A percentile compares a stretch with the other conserved stretches of the same genome.
Evolutionary conservation across 2,888 invertebrate species (phyloP).

Genomic region (Mycogona germanica): DNA sequence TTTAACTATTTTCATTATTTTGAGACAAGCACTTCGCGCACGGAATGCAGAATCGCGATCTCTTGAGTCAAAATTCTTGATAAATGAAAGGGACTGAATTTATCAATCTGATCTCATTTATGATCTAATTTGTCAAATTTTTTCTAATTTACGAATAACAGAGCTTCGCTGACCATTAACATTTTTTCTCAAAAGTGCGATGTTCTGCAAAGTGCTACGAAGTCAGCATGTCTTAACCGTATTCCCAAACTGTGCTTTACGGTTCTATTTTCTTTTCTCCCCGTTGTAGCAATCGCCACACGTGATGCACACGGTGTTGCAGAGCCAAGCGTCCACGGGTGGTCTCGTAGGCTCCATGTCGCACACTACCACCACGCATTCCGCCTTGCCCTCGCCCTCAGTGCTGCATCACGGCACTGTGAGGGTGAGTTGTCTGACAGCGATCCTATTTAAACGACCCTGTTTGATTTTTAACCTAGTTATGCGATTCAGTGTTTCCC

Average conservation of each 20-base stretch:
- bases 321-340: slow-evolving; percentile 4
- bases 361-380: slow-evolving; percentile 2
- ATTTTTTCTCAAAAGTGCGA: too few relatives aligned
- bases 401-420: slow-evolving; percentile 8
- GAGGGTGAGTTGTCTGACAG: slow-evolving; percentile 2
- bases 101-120: too few relatives aligned
- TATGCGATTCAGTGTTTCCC: background rate
- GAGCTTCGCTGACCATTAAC: too few relatives aligned
- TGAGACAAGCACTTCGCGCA: too few relatives aligned
- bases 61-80: too few relatives aligned
- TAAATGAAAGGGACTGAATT: too few relatives aligned
- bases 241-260: too few relatives aligned
- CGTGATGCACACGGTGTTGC: slow-evolving; percentile 16
- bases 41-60: too few relatives aligned
- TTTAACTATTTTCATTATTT: slow-evolving; percentile 17
- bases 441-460: background rate
- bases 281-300: slow-evolving; percentile 14
- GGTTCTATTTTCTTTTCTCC: background rate
- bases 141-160: too few relatives aligned
- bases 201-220: too few relatives aligned
- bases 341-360: slow-evolving; percentile 10
- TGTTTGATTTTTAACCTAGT: background rate
- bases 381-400: slow-evolving; percentile 5
- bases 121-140: too few relatives aligned
- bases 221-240: too few relatives aligned